Percentiles rank a stretch among this genome's conserved stretches.
These are phyloP conservation scores for Charina bottae DNA, from an alignment of 2,113 vertebrate genomes.

Conservation along the genomic window DNA sequence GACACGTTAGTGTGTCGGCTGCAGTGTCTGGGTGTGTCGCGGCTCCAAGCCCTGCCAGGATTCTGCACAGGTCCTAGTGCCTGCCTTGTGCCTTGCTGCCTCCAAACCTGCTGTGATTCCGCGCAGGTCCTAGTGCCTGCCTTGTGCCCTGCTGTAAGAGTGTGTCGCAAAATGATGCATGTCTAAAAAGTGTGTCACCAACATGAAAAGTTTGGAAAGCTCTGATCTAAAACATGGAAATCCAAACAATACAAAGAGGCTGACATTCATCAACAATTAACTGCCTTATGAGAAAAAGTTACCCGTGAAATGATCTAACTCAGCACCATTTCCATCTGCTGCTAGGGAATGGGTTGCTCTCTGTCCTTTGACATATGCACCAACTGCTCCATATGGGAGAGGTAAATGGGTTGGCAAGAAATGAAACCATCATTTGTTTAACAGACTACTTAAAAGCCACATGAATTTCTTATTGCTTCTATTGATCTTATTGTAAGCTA, in stretches of 20 bases:
- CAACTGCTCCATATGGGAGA: background rate
- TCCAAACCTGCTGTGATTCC: too few species aligned
- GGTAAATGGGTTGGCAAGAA: background rate
- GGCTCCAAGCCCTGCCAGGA: too few species aligned
- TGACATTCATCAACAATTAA: background rate
- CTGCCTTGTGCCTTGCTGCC: too few species aligned
- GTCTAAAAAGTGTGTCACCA: too few species aligned
- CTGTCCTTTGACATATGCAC: background rate
- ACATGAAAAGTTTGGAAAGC: too few species aligned
- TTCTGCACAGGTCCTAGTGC: too few species aligned
- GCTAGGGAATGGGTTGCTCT: background rate
- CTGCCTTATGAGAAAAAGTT: background rate
- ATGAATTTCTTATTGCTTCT: background rate
- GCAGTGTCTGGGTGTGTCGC: too few species aligned
- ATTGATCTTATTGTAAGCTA: conserved; percentile 4
- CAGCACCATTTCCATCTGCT: background rate
- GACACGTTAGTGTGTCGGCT: too few species aligned
- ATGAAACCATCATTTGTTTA: background rate
- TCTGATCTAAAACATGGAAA: background rate
- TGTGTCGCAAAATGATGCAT: too few species aligned
- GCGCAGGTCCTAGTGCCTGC: too few species aligned
- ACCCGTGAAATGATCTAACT: background rate
- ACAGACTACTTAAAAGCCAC: background rate
- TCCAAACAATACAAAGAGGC: background rate
- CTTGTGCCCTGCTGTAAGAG: too few species aligned